These are phyloP conservation scores for Cavia porcellus DNA, from an alignment of 2,113 vertebrate species.

Conservation along the genomic window DNA sequence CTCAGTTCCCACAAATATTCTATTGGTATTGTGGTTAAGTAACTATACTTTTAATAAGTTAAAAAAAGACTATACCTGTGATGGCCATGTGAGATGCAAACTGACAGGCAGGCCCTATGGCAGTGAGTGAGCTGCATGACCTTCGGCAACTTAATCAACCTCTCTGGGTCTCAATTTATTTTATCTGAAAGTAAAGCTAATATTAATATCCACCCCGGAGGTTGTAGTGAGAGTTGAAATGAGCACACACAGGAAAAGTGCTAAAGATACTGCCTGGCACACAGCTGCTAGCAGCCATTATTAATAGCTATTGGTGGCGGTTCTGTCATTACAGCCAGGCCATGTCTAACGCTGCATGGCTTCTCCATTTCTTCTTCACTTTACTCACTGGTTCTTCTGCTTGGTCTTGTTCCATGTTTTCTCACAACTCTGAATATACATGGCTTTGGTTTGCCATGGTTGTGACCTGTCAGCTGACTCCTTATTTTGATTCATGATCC, in stretches of 20 bases:
- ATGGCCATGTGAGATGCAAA: not conserved
- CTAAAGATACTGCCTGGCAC: not conserved
- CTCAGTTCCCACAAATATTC: not conserved
- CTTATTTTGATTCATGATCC: not conserved
- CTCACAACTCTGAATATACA: not conserved
- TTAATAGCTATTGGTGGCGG: not conserved
- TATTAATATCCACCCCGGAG: not conserved
- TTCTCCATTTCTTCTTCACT: not conserved
- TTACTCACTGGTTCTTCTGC: too few relatives aligned
- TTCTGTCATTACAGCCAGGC: not conserved
- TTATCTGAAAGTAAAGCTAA: not conserved
- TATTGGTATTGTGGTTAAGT: not conserved
- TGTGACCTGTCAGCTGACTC: not conserved
- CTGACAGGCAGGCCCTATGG: not conserved
- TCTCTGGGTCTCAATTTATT: not conserved
- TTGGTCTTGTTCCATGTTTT: not conserved
- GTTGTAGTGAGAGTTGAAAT: not conserved
- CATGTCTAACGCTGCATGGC: not conserved
- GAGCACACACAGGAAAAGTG: not conserved
- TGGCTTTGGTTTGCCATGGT: slow-evolving; percentile 11
- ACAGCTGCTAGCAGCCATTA: not conserved
- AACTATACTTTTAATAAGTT: not conserved
- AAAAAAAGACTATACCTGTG: not conserved
- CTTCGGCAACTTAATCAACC: not conserved
- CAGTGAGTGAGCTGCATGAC: not conserved